These are phyloP conservation scores for Lysandra bellargus DNA, from an alignment of 2,888 invertebrate species.

Conservation along the genomic window DNA sequence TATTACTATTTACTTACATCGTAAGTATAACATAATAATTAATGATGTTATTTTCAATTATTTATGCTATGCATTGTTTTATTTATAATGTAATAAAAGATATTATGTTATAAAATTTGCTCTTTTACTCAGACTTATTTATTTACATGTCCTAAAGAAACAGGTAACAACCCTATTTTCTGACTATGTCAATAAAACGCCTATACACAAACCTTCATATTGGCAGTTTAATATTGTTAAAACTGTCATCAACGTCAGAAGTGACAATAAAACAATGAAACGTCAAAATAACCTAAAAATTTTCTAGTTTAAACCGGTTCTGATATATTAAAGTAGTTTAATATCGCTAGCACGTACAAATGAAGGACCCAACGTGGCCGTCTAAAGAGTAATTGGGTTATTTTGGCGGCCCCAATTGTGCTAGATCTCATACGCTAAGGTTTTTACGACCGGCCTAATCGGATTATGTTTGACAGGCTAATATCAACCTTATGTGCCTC, in stretches of 20 bases:
- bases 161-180: not conserved
- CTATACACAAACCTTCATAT: not conserved
- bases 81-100: not conserved
- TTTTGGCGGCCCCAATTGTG: conserved; percentile 44
- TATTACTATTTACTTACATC: not conserved
- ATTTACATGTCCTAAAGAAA: not conserved
- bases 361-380: conserved; percentile 45
- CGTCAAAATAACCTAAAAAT: not conserved
- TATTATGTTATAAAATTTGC: not conserved
- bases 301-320: not conserved
- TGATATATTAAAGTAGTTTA: not conserved
- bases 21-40: not conserved
- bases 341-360: conserved; percentile 42
- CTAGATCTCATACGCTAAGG: conserved; percentile 43
- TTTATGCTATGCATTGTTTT: not conserved
- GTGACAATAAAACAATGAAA: conserved; percentile 9
- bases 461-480: conserved; percentile 25
- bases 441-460: conserved; percentile 42
- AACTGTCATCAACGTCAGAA: not conserved
- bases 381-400: conserved; percentile 58
- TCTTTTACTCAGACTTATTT: not conserved
- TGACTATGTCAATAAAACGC: not conserved
- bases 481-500: not conserved
- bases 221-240: not conserved
- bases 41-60: not conserved